Conservation (phyloP, 2,797 vertebrate species). For the Lerista edwardsae region DNA sequence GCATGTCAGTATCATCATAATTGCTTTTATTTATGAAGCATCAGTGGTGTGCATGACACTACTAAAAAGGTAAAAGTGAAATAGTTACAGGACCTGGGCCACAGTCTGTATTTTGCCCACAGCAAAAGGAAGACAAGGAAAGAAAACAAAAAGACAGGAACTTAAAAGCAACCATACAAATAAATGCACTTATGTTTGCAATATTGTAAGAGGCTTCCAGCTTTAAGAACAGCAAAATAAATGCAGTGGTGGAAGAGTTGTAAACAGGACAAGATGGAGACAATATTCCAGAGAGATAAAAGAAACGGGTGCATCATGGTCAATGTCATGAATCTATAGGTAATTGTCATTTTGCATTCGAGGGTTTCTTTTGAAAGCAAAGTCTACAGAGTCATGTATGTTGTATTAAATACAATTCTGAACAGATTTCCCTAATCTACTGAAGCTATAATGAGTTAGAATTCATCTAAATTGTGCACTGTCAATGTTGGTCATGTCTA, state of each 20-base stretch:
- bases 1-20: neutral
- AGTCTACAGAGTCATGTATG: neutral
- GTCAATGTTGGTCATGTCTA: neutral
- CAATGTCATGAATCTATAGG: neutral
- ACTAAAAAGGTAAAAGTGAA: neutral
- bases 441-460: neutral
- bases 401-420: conserved; percentile 22
- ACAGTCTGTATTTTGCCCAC: neutral
- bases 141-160: neutral
- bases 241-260: neutral
- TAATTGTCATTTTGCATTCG: neutral
- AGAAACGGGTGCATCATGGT: neutral
- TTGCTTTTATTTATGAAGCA: neutral
- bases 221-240: neutral
- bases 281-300: neutral
- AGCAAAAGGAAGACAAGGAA: neutral
- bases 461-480: conserved; percentile 23
- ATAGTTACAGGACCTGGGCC: neutral
- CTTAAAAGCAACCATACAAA: neutral
- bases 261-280: neutral
- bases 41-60: neutral
- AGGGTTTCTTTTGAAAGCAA: neutral
- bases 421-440: conserved; percentile 11
- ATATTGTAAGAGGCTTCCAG: neutral
- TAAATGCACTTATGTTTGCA: too few species aligned